These are phyloP conservation scores for Corvus moneduloides DNA, from an alignment of 2,113 vertebrate genomes.

Conservation along the genomic window DNA sequence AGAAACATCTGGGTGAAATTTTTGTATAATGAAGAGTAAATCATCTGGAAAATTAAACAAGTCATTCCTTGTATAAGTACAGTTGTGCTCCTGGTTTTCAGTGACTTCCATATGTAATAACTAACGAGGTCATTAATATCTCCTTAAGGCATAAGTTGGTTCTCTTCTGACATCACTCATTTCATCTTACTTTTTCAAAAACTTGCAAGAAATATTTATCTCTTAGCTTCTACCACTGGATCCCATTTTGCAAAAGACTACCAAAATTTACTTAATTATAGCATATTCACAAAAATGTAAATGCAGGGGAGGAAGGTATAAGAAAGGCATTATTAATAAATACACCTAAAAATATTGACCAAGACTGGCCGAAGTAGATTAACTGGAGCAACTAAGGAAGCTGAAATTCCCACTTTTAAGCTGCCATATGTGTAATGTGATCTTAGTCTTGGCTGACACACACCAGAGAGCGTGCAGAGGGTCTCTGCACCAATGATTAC, in stretches of 20 bases:
- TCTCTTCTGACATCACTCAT: background rate
- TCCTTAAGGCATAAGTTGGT: accelerated
- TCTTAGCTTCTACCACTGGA: background rate
- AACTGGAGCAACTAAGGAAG: accelerated
- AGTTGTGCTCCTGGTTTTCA: background rate
- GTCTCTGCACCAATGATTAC: background rate
- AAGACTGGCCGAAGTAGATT: background rate
- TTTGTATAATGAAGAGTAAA: background rate
- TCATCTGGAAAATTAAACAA: background rate
- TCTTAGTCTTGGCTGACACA: background rate
- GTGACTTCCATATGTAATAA: background rate
- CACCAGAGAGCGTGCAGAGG: background rate
- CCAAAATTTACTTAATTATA: background rate
- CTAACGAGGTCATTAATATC: background rate
- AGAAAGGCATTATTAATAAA: background rate
- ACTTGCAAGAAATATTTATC: background rate
- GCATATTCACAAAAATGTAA: background rate
- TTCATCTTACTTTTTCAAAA: background rate
- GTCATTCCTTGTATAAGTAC: background rate
- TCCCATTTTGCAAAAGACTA: background rate
- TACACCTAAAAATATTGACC: background rate
- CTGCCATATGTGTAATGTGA: background rate
- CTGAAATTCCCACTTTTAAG: background rate
- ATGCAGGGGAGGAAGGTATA: background rate
- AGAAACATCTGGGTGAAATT: background rate